Percentiles rank a stretch among this genome's conserved stretches.
Evolutionary conservation across 2,888 invertebrate genomes (phyloP).

Genomic region (Limenitis camilla): DNA sequence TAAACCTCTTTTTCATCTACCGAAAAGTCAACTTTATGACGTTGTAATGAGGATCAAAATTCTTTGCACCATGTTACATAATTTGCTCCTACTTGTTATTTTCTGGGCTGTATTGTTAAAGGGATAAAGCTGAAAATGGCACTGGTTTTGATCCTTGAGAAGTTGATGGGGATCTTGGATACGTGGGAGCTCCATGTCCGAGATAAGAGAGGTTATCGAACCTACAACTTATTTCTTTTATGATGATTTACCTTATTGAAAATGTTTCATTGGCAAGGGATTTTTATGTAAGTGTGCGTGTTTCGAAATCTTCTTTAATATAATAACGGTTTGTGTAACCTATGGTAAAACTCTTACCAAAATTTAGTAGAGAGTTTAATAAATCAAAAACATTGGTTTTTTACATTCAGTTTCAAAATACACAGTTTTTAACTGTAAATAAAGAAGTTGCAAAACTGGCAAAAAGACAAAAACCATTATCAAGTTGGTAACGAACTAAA

Average conservation of each 20-base stretch:
- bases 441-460: neutral
- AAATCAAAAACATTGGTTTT: too few species aligned
- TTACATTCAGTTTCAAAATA: too few species aligned
- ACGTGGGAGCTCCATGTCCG: constrained; percentile 49
- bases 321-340: too few species aligned
- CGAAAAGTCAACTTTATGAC: neutral
- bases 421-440: neutral
- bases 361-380: too few species aligned
- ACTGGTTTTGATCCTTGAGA: constrained; percentile 33
- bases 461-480: neutral
- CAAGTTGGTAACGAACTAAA: constrained; percentile 21
- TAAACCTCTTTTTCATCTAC: constrained; percentile 7
- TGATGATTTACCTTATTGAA: constrained; percentile 43
- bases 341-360: too few species aligned
- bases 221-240: constrained; percentile 40
- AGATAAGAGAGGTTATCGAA: constrained; percentile 63
- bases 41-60: neutral
- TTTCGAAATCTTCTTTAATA: neutral
- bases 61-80: neutral
- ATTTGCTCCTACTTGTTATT: neutral
- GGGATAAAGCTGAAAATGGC: constrained; percentile 41
- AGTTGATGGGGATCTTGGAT: constrained; percentile 42
- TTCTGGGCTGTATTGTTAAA: constrained; percentile 30
- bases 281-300: neutral
- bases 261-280: constrained; percentile 33